phyloP scores from a whole-genome alignment of 2,113 vertebrate species.

The Puntigrus tetrazona region DNA sequence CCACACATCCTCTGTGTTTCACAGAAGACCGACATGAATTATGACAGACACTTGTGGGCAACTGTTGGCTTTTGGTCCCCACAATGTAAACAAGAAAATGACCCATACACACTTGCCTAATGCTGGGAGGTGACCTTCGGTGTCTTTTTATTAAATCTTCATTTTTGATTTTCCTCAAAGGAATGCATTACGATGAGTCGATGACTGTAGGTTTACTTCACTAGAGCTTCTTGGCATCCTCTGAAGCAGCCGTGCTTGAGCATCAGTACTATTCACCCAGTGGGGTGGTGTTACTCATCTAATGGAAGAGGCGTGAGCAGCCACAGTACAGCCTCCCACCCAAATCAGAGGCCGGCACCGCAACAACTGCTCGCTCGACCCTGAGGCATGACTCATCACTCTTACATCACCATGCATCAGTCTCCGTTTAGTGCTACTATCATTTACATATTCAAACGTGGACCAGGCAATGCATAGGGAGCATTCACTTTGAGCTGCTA shows the following conservation, averaged over 20 bases:
- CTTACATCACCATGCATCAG: constrained; percentile 14
- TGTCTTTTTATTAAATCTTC: not conserved
- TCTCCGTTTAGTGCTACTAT: constrained; percentile 12
- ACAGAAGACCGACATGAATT: too few species aligned
- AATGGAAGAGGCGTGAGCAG: constrained; percentile 43
- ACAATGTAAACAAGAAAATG: not conserved
- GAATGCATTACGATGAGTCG: not conserved
- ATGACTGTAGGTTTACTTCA: not conserved
- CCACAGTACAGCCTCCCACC: constrained; percentile 46
- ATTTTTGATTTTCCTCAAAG: not conserved
- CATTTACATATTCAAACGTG: constrained; percentile 24
- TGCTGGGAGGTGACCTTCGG: not conserved
- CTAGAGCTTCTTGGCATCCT: not conserved
- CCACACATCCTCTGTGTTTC: too few species aligned
- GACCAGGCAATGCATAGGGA: not conserved
- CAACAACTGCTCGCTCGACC: constrained; percentile 35
- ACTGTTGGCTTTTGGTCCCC: not conserved
- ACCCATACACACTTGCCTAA: not conserved
- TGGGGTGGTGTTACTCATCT: constrained; percentile 48
- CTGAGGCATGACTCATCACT: constrained; percentile 52
- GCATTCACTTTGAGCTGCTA: not conserved
- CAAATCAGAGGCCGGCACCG: constrained; percentile 33
- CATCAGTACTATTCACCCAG: constrained; percentile 32
- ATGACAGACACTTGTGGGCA: too few species aligned
- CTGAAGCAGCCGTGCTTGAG: not conserved